Evolutionary conservation across 2,797 vertebrate genomes (phyloP), one percentile per base, ranked within the genome.

Genomic region (Pseudochirops cupreus): DNA sequence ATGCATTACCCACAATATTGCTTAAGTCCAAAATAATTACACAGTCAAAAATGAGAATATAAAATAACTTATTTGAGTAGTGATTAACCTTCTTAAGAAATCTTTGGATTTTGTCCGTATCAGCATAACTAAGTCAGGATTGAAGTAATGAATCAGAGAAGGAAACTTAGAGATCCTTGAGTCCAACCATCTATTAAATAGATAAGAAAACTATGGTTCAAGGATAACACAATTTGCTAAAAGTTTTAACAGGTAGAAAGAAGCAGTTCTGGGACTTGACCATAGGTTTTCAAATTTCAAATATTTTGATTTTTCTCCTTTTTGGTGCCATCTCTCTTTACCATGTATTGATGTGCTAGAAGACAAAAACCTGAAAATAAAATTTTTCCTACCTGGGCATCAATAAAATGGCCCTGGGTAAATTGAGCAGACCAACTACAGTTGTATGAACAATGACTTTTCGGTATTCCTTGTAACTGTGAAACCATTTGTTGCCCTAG

Each of bases 261-360:
- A 82, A 26, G 74, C 21, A 46, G n/a, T 46, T 46, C 21, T 26
- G 18, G 74, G 18, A 46, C 6, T 82, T 46, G 74, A 82, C 39
- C 21, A 26, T 24, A 82, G 0, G 74, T 82, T 46, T 82, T 21
- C 21, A 46, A 74, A 74, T 74, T 74, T 74, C n/a, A 39, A 24
- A 82, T 46, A 13, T 82, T 24, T 82, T 82, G 3, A 0, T 16
- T 46, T 82, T 74, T 0, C 95, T 96, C 56, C 87, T 92, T 92
- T 96, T 1, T 29, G 0, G 95, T 97, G 90, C 94, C n/a, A 82
- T 95, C 95, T 95, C 95, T 92, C 59, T 26, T 82, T 26, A 3
- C 18, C 74, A 82, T 46, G 33, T 54, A n/a, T 93, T 50, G 46
- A 93, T 29, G 46, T 74, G 39, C 11, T 57, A 55, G 31, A 0